phyloP scores from a whole-genome alignment of 1,140 invertebrate species.

The Drosophila chauvacae region DNA sequence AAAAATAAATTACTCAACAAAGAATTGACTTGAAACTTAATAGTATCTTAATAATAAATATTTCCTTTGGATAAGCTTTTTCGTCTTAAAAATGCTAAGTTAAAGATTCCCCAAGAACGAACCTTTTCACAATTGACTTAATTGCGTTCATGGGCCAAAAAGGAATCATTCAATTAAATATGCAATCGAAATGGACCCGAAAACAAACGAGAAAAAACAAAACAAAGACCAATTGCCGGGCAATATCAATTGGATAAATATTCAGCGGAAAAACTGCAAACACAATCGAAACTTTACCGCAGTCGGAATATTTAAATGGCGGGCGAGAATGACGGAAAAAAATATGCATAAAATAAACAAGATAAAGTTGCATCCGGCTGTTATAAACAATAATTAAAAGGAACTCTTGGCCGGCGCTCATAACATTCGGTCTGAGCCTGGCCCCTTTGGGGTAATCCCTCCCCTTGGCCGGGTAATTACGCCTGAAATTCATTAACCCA shows the following conservation, averaged over 20 bases:
- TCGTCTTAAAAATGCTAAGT: background rate
- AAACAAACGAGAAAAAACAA: constrained; percentile 42
- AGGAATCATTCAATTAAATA: constrained; percentile 69
- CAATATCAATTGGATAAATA: constrained; percentile 71
- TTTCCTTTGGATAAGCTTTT: background rate
- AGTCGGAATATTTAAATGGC: constrained; percentile 67
- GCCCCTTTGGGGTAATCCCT: constrained; percentile 36
- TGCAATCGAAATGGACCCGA: constrained; percentile 60
- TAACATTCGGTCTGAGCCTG: constrained; percentile 35
- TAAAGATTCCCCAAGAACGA: background rate
- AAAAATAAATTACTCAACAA: background rate
- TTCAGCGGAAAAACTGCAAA: constrained; percentile 57
- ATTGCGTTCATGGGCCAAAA: constrained; percentile 18
- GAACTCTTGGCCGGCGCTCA: constrained; percentile 51
- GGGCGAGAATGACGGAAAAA: constrained; percentile 10
- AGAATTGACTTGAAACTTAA: background rate
- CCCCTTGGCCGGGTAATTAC: constrained; percentile 47
- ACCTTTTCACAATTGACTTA: constrained; percentile 4
- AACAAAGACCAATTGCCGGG: constrained; percentile 58
- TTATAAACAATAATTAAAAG: constrained; percentile 81
- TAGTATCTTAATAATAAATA: background rate
- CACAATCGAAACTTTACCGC: constrained; percentile 70
- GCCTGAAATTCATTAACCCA: constrained; percentile 69
- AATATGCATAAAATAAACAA: constrained; percentile 44
- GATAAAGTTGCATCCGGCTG: constrained; percentile 70